phyloP scores from a whole-genome alignment of 1,140 invertebrate species.

The Eulimnadia texana region DNA sequence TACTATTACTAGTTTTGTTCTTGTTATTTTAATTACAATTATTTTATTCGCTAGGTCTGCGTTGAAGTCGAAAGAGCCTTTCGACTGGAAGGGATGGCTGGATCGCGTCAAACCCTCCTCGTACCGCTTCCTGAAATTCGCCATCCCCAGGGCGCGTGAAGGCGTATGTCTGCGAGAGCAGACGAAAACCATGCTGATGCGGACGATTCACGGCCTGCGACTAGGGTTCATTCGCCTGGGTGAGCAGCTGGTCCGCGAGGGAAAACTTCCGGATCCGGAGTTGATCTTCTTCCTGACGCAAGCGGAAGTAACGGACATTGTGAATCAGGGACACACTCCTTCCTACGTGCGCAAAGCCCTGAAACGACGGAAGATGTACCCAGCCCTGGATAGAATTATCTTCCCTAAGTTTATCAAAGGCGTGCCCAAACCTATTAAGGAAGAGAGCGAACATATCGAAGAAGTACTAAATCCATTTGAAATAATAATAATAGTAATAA shows the following conservation, averaged over 20 bases:
- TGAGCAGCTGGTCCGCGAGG: conserved; percentile 39
- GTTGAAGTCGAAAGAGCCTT: no score
- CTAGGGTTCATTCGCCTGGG: conserved; percentile 42
- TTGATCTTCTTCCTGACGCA: conserved; percentile 54
- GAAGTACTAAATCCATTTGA: no score
- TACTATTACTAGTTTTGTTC: no score
- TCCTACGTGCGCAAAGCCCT: conserved; percentile 35
- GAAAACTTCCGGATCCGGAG: conserved; percentile 45
- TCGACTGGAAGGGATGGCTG: neutral
- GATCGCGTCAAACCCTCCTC: neutral
- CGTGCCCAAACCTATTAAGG: conserved; percentile 31
- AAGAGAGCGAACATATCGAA: no score
- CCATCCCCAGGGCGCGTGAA: conserved; percentile 41
- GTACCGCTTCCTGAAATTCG: conserved; percentile 29
- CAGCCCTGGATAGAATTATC: conserved; percentile 37
- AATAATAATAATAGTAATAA: no score
- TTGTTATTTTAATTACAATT: no score
- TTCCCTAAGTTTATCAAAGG: conserved; percentile 51
- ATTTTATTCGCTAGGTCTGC: no score
- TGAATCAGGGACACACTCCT: conserved; percentile 39
- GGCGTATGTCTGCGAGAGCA: conserved; percentile 48
- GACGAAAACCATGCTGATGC: conserved; percentile 46
- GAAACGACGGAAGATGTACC: conserved; percentile 40
- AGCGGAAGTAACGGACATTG: conserved; percentile 44
- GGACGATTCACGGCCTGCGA: conserved; percentile 42